Conservation (phyloP, 2,888 invertebrate species). For the Aproaerema taeniolella region DNA sequence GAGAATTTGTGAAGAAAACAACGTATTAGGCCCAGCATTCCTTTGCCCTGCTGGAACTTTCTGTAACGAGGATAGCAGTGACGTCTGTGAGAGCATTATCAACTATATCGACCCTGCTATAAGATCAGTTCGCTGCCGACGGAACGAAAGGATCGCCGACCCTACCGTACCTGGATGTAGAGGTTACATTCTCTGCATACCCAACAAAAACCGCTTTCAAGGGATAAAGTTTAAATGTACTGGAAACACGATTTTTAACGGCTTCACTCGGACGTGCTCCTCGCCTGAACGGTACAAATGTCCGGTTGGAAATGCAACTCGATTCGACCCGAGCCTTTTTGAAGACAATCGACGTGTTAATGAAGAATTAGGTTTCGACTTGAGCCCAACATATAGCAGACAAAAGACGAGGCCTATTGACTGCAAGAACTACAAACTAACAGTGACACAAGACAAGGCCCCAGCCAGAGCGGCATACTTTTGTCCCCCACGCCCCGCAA, state of each 20-base stretch:
- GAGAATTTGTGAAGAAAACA: conserved; percentile 30
- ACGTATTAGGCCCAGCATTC: conserved; percentile 52
- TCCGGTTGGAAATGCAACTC: conserved; percentile 39
- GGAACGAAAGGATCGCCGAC: conserved; percentile 61
- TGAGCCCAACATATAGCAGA: not conserved
- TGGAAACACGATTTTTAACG: conserved; percentile 62
- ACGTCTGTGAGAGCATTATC: conserved; percentile 54
- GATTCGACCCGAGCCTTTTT: conserved; percentile 22
- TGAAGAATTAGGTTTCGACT: conserved; percentile 10
- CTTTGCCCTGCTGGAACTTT: conserved; percentile 55
- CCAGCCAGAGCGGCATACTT: conserved; percentile 55
- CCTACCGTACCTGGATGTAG: conserved; percentile 61
- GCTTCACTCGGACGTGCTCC: conserved; percentile 55
- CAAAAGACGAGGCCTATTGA: conserved; percentile 42
- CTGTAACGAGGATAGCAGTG: conserved; percentile 62
- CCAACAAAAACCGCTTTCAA: conserved; percentile 60
- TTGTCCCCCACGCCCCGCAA: conserved; percentile 52
- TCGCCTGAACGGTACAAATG: conserved; percentile 58
- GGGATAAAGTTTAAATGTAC: conserved; percentile 66
- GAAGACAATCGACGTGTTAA: conserved; percentile 29
- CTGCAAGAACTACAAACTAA: conserved; percentile 65
- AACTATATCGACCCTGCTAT: conserved; percentile 55
- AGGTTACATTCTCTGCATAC: conserved; percentile 66
- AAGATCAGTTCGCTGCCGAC: conserved; percentile 46
- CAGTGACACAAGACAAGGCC: conserved; percentile 48